Conservation (phyloP, 2,888 invertebrate genomes). For the Tupiocoris notatus region DNA sequence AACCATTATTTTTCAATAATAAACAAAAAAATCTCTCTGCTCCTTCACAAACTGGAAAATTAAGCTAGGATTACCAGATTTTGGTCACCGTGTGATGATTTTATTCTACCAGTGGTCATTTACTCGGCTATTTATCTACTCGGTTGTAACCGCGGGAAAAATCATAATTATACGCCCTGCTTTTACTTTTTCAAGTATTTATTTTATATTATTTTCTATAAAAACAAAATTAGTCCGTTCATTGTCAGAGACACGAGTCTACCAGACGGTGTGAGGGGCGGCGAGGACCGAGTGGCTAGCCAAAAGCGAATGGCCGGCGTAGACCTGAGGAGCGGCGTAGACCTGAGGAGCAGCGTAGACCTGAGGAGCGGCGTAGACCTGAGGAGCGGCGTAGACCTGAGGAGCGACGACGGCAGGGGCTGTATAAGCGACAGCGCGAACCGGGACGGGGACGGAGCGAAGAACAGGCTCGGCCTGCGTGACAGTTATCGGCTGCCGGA, state of each 20-base stretch:
- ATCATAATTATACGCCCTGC: too few species aligned
- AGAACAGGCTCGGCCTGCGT: slow-evolving; percentile 52
- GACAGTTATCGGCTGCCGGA: slow-evolving; percentile 53
- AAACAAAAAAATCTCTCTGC: too few species aligned
- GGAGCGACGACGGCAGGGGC: slow-evolving; percentile 47
- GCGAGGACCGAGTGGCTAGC: slow-evolving; percentile 12
- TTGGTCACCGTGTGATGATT: too few species aligned
- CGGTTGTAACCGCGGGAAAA: too few species aligned
- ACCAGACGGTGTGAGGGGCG: slow-evolving; percentile 18
- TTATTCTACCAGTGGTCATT: too few species aligned
- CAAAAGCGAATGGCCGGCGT: slow-evolving; percentile 4
- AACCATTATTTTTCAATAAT: too few species aligned
- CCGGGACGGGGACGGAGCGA: slow-evolving; percentile 50
- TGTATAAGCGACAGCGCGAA: slow-evolving; percentile 50
- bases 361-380: slow-evolving; percentile 16
- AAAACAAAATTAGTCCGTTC: too few species aligned
- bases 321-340: not conserved
- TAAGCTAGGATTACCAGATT: too few species aligned
- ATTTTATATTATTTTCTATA: too few species aligned
- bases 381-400: slow-evolving; percentile 48
- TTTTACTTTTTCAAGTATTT: too few species aligned
- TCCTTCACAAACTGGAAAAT: too few species aligned
- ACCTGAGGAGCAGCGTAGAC: not conserved
- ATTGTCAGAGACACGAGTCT: not conserved
- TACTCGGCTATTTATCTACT: too few species aligned